Percentiles rank a stretch among this genome's conserved stretches.
These are phyloP conservation scores for Dasysyrphus tricinctus DNA, from an alignment of 2,888 invertebrate genomes.

Conservation along the genomic window DNA sequence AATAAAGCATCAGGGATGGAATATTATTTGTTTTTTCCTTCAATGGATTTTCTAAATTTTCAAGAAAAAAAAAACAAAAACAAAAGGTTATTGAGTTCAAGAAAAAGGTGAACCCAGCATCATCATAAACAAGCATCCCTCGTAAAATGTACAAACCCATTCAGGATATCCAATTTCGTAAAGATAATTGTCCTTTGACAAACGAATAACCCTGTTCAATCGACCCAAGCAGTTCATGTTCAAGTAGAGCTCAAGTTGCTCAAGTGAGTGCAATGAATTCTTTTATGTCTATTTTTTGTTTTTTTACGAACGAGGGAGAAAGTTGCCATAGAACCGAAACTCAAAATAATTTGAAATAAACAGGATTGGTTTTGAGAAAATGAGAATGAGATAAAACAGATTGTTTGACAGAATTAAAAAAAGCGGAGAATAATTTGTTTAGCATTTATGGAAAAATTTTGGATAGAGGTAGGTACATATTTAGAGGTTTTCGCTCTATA, in stretches of 20 bases:
- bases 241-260: conserved; percentile 62
- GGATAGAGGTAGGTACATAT: background rate
- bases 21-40: conserved; percentile 1
- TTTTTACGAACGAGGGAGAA: conserved; percentile 26
- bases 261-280: conserved; percentile 71
- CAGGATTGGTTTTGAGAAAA: background rate
- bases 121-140: conserved; percentile 49
- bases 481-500: too few species aligned
- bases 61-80: conserved; percentile 22
- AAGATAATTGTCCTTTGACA: conserved; percentile 71
- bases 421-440: conserved; percentile 1
- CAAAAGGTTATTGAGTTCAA: conserved; percentile 47
- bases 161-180: conserved; percentile 73
- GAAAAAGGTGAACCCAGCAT: conserved; percentile 37
- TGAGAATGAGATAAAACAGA: background rate
- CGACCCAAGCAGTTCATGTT: conserved; percentile 51
- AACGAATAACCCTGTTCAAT: conserved; percentile 69
- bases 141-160: conserved; percentile 53
- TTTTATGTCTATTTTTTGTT: conserved; percentile 33
- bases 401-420: background rate
- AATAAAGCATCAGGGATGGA: conserved; percentile 40
- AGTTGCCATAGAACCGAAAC: conserved; percentile 34
- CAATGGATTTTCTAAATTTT: background rate
- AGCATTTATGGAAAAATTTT: background rate
- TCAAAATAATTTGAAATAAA: conserved; percentile 41